A percentile compares a stretch with the other conserved stretches of the same genome.
phyloP scores from a whole-genome alignment of 2,888 invertebrate genomes.

The Cryptops parisi region DNA sequence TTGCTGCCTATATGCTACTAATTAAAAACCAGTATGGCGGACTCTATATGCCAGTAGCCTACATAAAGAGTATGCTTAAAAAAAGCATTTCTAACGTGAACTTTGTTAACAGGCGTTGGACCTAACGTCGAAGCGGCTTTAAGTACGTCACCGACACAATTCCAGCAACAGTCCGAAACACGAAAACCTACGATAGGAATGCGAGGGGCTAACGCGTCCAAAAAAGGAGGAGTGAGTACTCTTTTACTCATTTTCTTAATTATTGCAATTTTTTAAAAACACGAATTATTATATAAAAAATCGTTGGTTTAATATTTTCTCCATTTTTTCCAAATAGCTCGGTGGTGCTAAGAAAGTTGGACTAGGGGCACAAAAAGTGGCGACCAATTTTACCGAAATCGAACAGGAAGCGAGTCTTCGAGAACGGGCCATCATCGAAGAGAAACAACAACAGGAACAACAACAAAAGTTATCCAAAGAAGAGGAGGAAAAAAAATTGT shows the following conservation, averaged over 20 bases:
- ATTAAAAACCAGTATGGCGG: too few relatives aligned
- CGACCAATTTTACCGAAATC: conserved; percentile 85
- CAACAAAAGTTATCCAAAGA: conserved; percentile 36
- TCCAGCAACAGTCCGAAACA: conserved; percentile 28
- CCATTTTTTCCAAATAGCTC: too few relatives aligned
- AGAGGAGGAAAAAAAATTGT: conserved; percentile 46
- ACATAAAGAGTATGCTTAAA: too few relatives aligned
- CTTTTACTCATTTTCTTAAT: too few relatives aligned
- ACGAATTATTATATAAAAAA: too few relatives aligned
- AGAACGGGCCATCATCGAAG: conserved; percentile 35
- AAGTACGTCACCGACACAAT: conserved; percentile 31
- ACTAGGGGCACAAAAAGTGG: conserved; percentile 87
- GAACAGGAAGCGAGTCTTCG: conserved; percentile 73
- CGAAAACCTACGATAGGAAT: conserved; percentile 56
- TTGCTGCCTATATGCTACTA: too few relatives aligned
- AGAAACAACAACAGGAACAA: conserved; percentile 36
- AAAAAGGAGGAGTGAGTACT: conserved; percentile 57
- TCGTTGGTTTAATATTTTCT: too few relatives aligned
- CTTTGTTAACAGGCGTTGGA: too few relatives aligned
- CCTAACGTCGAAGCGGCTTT: conserved; percentile 38
- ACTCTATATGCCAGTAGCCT: too few relatives aligned
- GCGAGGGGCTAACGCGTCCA: conserved; percentile 48
- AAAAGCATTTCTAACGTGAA: too few relatives aligned
- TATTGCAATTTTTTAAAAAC: too few relatives aligned
- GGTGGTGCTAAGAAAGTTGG: conserved; percentile 74